Evolutionary conservation across 2,888 invertebrate genomes (phyloP).

Genomic region (Eristalinus sepulchralis): DNA sequence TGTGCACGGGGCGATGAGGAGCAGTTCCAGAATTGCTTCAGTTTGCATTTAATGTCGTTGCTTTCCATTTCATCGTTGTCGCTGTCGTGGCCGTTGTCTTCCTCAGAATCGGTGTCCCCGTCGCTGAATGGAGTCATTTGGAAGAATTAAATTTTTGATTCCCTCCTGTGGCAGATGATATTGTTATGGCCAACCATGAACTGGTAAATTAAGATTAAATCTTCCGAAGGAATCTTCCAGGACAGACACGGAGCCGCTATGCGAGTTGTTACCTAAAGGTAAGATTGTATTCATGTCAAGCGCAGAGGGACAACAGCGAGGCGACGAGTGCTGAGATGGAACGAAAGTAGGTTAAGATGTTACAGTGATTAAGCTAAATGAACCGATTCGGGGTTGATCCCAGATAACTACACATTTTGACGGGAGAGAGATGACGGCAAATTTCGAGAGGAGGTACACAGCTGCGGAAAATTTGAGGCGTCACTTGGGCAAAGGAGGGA

Average conservation of each 20-base stretch:
- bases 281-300: not conserved
- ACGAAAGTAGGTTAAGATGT: not conserved
- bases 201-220: constrained; percentile 45
- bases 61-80: not conserved
- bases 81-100: not conserved
- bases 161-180: constrained; percentile 23
- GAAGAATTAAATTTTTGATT: constrained; percentile 52
- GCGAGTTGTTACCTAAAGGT: constrained; percentile 1
- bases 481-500: not conserved
- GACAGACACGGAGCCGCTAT: not conserved
- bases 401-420: not conserved
- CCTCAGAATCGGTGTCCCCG: not conserved
- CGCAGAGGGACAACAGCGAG: not conserved
- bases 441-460: not conserved
- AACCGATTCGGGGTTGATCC: not conserved
- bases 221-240: not conserved
- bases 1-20: not conserved
- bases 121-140: constrained; percentile 49
- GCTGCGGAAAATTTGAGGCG: not conserved
- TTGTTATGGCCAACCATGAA: constrained; percentile 33
- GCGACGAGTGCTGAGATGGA: not conserved
- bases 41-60: constrained; percentile 41
- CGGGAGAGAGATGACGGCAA: not conserved
- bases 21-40: constrained; percentile 20
- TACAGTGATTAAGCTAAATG: not conserved